Percentiles rank a stretch among this genome's conserved stretches.
These are phyloP conservation scores for Endotricha flammealis DNA, from an alignment of 2,888 invertebrate species.

Conservation along the genomic window DNA sequence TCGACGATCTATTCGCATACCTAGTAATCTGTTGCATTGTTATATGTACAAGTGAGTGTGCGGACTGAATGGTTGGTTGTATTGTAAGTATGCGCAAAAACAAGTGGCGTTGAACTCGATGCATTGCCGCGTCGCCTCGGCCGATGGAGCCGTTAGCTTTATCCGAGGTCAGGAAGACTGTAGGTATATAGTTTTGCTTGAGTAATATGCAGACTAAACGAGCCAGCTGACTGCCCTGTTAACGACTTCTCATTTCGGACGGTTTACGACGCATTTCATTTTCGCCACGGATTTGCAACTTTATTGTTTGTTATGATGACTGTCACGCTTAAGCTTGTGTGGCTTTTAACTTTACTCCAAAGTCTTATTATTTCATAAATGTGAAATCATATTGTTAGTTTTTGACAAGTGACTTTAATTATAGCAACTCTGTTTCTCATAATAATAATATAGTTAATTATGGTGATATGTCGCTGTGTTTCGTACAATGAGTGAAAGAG, in stretches of 20 bases:
- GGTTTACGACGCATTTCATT: conserved; percentile 9
- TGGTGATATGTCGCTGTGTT: too few species aligned
- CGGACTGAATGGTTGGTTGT: conserved; percentile 39
- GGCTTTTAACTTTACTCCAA: too few species aligned
- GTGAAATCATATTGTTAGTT: too few species aligned
- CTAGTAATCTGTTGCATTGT: conserved; percentile 1
- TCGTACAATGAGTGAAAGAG: too few species aligned
- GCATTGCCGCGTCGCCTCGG: conserved; percentile 43
- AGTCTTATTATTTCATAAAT: too few species aligned
- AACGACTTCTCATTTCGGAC: conserved; percentile 18
- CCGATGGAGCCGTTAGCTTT: conserved; percentile 51
- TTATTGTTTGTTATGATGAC: not conserved
- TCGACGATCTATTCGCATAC: not conserved
- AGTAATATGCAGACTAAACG: conserved; percentile 32
- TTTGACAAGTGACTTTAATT: too few species aligned
- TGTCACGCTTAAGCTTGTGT: too few species aligned
- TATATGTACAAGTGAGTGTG: conserved; percentile 9
- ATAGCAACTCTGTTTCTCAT: too few species aligned
- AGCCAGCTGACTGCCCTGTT: conserved; percentile 33
- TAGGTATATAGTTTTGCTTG: conserved; percentile 25
- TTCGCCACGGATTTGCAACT: not conserved
- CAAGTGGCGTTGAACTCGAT: conserved; percentile 62
- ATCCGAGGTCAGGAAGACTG: conserved; percentile 62
- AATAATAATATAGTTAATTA: too few species aligned
- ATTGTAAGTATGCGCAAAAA: conserved; percentile 57